Evolutionary conservation across 2,113 vertebrate species (phyloP), one percentile per base, ranked within the genome.

Genomic region (Phalacrocorax aristotelis): DNA sequence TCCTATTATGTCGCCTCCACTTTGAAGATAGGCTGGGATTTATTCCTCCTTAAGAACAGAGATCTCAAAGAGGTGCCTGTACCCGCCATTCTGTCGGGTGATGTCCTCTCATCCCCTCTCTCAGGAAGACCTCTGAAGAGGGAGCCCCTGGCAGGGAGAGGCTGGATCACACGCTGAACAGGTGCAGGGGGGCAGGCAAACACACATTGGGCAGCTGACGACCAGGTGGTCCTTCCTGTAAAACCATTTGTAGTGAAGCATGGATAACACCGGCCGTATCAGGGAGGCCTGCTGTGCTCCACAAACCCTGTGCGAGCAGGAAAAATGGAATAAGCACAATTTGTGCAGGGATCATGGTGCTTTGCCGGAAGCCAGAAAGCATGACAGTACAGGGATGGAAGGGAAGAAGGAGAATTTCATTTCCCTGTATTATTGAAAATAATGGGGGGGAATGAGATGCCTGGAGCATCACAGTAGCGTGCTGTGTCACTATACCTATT

Each of bases 391-490:
- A 42, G n/a, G 64, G 15, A 58, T 13, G 36, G 36, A 62, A 75
- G 42, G 51, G 51, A 69, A 57, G 6, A 17, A 17, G 17, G 57
- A 81, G 5, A 61, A 34, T 61, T 87, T 52, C 2, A n/a, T 51
- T 80, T 77, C 40, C 23, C 27, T 5, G 0, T 58, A 4, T 70
- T 74, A 32, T 3, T 90, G 51, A 71, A 65, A 79, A 40, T 44
- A 26, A 91, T 36, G 13, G 17, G 51, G 18, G 23, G 78, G 26
- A 46, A 49, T 27, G 74, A 62, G 55, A 40, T 46, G 46, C 20
- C 12, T 0, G 2, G 34, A 71, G 38, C 6, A 4, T 60, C 40
- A 65, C 0, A 0, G 38, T 44, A 65, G 18, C 1, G 0, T 48
- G 32, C 77, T 61, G 62, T 70, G 29, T 65, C 60, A 17, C 1